Conservation (phyloP, 2,113 vertebrate species). For the Myrmecophaga tridactyla region DNA sequence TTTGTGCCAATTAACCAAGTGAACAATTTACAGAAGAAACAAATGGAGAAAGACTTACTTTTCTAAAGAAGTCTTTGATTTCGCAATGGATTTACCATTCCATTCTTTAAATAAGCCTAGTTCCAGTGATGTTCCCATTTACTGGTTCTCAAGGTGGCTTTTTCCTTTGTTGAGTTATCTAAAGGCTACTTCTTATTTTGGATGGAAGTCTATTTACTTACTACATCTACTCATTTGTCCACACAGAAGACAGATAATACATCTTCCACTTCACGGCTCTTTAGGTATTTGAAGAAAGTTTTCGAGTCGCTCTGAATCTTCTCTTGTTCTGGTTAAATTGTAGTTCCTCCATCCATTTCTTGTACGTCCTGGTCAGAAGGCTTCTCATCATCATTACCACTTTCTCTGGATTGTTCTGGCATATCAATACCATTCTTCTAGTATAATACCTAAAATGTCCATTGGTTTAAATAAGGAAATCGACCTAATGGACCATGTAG, state of each 20-base stretch:
- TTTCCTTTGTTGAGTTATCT: conserved; percentile 26
- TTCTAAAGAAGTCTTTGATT: conserved; percentile 31
- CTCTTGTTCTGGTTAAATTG: background rate
- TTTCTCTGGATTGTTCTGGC: background rate
- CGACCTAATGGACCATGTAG: background rate
- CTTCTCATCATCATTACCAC: background rate
- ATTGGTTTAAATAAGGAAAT: background rate
- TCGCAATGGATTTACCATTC: background rate
- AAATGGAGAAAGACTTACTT: background rate
- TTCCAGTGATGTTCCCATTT: conserved; percentile 10
- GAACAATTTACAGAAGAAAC: conserved; percentile 8
- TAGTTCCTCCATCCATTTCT: background rate
- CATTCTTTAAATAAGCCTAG: background rate
- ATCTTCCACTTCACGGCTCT: background rate
- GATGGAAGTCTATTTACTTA: background rate
- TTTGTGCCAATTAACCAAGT: background rate
- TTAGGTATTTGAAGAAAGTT: background rate
- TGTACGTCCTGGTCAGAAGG: background rate
- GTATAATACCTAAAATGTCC: background rate
- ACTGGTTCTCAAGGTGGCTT: background rate
- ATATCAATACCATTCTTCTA: background rate
- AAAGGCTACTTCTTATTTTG: conserved; percentile 8
- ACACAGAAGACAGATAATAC: background rate
- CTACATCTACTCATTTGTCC: background rate
- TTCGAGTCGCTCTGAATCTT: background rate